These are phyloP conservation scores for Heliconius congener DNA, from an alignment of 1,140 invertebrate genomes.

Conservation along the genomic window DNA sequence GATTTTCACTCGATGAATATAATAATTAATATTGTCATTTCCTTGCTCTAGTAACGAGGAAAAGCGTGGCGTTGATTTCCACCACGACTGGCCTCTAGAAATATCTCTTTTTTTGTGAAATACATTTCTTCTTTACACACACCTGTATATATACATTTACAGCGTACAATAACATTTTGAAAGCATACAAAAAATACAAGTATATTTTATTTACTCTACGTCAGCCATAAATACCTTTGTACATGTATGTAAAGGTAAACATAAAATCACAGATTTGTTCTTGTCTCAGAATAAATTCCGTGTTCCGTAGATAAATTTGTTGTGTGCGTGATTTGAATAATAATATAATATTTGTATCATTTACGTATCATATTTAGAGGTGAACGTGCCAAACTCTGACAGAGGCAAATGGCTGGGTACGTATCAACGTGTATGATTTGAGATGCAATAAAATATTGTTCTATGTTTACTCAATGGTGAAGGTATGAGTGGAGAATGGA, in stretches of 20 bases:
- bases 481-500: neutral
- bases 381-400: neutral
- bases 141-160: neutral
- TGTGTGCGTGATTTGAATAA: constrained; percentile 27
- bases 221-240: constrained; percentile 4
- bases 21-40: no score
- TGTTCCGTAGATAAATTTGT: constrained; percentile 30
- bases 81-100: no score
- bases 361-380: constrained; percentile 23
- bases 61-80: no score
- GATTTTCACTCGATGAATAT: no score
- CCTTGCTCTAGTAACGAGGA: no score
- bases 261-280: constrained; percentile 39
- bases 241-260: constrained; percentile 22
- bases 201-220: neutral
- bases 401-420: neutral
- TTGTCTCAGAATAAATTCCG: constrained; percentile 31
- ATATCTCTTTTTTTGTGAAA: neutral
- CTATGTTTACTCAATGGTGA: neutral
- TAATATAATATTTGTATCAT: constrained; percentile 27
- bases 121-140: no score
- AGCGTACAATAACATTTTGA: neutral
- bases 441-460: constrained; percentile 4
- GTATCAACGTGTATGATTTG: neutral
- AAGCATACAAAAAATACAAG: neutral